These are phyloP conservation scores for Phycodurus eques DNA, from an alignment of 2,113 vertebrate genomes.

Conservation along the genomic window DNA sequence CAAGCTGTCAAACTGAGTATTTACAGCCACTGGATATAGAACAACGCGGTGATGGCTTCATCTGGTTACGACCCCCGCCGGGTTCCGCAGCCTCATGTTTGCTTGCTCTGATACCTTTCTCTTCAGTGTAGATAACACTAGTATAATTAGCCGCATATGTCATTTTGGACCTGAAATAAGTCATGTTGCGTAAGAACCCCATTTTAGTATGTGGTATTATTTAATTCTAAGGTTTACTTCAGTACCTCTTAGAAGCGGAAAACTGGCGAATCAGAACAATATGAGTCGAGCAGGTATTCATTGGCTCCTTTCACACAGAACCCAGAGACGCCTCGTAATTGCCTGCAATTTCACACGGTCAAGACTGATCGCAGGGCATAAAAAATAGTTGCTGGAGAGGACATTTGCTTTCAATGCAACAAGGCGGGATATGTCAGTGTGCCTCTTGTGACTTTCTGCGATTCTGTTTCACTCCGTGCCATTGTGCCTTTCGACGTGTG, in stretches of 20 bases:
- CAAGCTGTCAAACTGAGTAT: slow-evolving; percentile 8
- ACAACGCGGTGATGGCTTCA: neutral
- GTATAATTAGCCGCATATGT: neutral
- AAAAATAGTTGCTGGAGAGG: too few species aligned
- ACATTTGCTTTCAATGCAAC: too few species aligned
- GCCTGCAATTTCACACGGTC: neutral
- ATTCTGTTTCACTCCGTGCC: too few species aligned
- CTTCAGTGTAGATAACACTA: neutral
- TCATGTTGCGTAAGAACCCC: neutral
- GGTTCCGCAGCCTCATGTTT: slow-evolving; percentile 1
- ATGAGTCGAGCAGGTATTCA: neutral
- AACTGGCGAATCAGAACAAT: neutral
- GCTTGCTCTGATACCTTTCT: neutral
- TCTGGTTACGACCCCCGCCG: slow-evolving; percentile 1
- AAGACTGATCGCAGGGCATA: neutral
- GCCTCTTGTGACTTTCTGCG: neutral
- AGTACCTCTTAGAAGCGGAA: neutral
- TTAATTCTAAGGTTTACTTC: neutral
- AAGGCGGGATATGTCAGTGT: too few species aligned
- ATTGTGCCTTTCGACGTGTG: too few species aligned
- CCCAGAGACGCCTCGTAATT: neutral
- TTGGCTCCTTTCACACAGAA: neutral
- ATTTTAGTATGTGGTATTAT: neutral
- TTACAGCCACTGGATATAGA: slow-evolving; percentile 5
- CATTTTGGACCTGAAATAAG: neutral